Percentiles rank a stretch among this genome's conserved stretches.
Evolutionary conservation across 2,113 vertebrate genomes (phyloP).

Genomic region (Orientallactaga bullata): DNA sequence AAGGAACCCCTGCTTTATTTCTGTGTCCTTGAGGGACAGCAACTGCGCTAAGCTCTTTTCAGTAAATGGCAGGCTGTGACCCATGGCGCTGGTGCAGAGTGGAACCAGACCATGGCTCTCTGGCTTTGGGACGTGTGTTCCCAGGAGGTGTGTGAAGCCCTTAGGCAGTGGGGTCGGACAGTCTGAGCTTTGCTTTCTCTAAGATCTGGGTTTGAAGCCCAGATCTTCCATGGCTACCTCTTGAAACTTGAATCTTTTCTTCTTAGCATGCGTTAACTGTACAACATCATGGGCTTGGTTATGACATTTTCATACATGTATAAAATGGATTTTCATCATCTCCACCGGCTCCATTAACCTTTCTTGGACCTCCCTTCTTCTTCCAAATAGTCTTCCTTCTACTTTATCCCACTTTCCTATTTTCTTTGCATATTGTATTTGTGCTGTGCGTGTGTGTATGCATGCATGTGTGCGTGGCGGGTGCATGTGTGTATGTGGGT

Average conservation of each 20-base stretch:
- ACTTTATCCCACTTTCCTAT: background rate
- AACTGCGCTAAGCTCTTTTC: constrained; percentile 18
- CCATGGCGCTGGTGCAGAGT: accelerated
- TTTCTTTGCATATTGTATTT: background rate
- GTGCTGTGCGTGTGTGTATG: background rate
- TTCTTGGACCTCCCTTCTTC: background rate
- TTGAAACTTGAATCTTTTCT: background rate
- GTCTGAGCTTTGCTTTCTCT: background rate
- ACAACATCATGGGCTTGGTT: background rate
- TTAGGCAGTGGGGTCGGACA: background rate
- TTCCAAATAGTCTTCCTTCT: background rate
- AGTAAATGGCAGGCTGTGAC: constrained; percentile 1
- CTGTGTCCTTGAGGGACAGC: background rate
- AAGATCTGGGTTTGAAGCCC: constrained; percentile 4
- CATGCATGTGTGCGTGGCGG: too few species aligned
- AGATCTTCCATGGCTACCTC: background rate
- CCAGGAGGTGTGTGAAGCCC: background rate
- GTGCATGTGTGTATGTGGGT: background rate
- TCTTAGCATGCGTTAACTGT: background rate
- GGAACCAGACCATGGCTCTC: accelerated
- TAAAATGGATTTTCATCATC: background rate
- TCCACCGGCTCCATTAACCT: too few species aligned
- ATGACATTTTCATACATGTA: background rate
- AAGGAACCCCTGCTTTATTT: constrained; percentile 26
- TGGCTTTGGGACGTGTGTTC: constrained; percentile 58